These are phyloP conservation scores for Zootermopsis nevadensis DNA, from an alignment of 2,888 invertebrate genomes.

Conservation along the genomic window DNA sequence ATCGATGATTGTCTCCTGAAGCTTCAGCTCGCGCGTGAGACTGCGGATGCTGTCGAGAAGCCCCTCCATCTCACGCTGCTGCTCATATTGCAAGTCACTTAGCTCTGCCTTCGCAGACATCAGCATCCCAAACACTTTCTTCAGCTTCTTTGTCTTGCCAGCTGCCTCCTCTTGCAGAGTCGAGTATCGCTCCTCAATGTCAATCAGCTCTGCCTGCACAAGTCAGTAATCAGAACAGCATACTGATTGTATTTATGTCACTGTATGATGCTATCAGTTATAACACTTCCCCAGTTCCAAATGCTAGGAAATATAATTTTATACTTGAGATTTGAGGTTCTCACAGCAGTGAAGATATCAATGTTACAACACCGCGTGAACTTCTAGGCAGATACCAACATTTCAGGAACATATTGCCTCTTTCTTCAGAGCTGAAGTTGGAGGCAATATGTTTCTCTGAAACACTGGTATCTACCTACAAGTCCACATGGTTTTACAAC, in stretches of 20 bases:
- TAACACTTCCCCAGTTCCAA: neutral
- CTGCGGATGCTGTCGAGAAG: slow-evolving; percentile 93
- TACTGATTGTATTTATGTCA: neutral
- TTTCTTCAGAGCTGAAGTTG: too few relatives aligned
- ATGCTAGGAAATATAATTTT: neutral
- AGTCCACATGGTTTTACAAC: too few relatives aligned
- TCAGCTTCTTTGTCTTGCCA: slow-evolving; percentile 92
- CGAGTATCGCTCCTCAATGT: slow-evolving; percentile 95
- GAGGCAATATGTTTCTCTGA: too few relatives aligned
- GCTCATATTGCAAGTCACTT: slow-evolving; percentile 90
- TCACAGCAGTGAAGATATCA: too few relatives aligned
- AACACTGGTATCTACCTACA: too few relatives aligned
- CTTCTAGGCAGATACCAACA: too few relatives aligned
- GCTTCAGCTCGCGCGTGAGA: slow-evolving; percentile 87
- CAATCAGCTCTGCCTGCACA: slow-evolving; percentile 83
- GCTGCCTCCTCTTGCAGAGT: slow-evolving; percentile 94
- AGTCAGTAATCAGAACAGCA: too few relatives aligned
- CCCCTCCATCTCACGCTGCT: slow-evolving; percentile 97
- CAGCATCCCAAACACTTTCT: slow-evolving; percentile 87
- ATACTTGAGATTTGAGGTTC: too few relatives aligned
- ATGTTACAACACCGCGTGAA: too few relatives aligned
- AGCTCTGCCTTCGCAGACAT: slow-evolving; percentile 88
- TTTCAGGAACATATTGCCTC: too few relatives aligned
- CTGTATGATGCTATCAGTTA: neutral
- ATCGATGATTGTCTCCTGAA: slow-evolving; percentile 91